phyloP scores from a whole-genome alignment of 2,797 vertebrate species.

The Pangasius djambal region DNA sequence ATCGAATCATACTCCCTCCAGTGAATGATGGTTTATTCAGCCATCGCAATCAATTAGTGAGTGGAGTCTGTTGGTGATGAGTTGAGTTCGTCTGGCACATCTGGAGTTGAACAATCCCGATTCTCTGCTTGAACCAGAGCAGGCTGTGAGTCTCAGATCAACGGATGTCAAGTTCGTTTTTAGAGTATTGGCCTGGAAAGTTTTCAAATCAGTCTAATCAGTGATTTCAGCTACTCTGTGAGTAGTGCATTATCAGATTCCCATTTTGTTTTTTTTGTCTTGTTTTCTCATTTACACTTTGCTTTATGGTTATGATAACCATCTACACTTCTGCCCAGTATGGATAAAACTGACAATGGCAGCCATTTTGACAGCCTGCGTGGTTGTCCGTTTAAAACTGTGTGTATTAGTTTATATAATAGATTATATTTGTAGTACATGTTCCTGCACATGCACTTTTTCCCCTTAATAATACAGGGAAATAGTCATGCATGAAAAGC shows the following conservation, averaged over 20 bases:
- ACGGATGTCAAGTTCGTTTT: background rate
- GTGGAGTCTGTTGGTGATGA: background rate
- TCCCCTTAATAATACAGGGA: background rate
- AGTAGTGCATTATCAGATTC: background rate
- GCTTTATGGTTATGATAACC: background rate
- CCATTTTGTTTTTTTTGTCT: background rate
- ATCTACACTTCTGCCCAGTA: background rate
- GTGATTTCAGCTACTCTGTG: background rate
- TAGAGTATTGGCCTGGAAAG: background rate
- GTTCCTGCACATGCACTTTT: background rate
- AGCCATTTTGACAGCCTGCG: background rate
- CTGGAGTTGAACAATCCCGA: background rate
- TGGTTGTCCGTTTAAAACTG: background rate
- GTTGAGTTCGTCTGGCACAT: background rate
- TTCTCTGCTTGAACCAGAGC: background rate
- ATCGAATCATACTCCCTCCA: background rate
- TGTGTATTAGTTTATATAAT: background rate
- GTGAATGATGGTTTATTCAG: background rate
- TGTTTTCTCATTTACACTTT: background rate
- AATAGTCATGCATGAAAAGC: background rate
- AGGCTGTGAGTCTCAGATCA: background rate
- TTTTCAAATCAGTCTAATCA: background rate
- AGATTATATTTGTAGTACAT: background rate
- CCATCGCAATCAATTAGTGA: background rate
- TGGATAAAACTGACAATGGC: background rate